Conservation (phyloP, 2,888 invertebrate genomes). For the Phanerotoma sp. region DNA sequence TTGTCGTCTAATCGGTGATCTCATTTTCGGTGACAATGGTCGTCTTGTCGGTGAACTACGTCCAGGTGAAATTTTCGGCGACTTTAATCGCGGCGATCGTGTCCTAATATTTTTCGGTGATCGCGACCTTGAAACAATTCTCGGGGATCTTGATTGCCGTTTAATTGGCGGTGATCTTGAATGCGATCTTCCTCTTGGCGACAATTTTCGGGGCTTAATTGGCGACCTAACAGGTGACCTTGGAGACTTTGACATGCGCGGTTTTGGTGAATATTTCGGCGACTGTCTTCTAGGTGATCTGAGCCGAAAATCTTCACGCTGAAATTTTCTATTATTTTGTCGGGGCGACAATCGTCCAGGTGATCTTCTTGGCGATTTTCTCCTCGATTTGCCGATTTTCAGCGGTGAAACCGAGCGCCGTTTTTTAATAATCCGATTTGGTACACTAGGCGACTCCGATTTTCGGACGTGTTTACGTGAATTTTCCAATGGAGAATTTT, state of each 20-base stretch:
- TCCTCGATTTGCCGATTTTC: conserved; percentile 32
- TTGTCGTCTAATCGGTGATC: conserved; percentile 39
- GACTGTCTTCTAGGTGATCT: conserved; percentile 52
- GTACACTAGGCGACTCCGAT: conserved; percentile 38
- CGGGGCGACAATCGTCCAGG: conserved; percentile 34
- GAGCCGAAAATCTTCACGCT: conserved; percentile 48
- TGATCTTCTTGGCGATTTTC: conserved; percentile 38
- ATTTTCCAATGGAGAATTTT: conserved; percentile 15
- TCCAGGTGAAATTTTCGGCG: conserved; percentile 41
- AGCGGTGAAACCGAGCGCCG: conserved; percentile 45
- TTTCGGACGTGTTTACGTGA: conserved; percentile 36
- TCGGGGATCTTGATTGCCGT: conserved; percentile 37
- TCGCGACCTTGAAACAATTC: conserved; percentile 20
- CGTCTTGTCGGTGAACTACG: conserved; percentile 34
- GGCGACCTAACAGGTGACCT: conserved; percentile 34
- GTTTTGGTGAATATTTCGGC: conserved; percentile 43
- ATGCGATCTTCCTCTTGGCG: conserved; percentile 38
- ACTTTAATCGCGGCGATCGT: conserved; percentile 36
- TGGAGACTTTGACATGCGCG: conserved; percentile 45
- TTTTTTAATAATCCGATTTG: conserved; percentile 36
- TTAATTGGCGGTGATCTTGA: conserved; percentile 43
- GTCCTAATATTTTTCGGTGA: conserved; percentile 19
- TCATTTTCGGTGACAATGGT: conserved; percentile 31
- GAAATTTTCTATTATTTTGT: conserved; percentile 29
- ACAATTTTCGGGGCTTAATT: conserved; percentile 36